Conservation (phyloP, 2,888 invertebrate genomes). For the Lycaena phlaeas region DNA sequence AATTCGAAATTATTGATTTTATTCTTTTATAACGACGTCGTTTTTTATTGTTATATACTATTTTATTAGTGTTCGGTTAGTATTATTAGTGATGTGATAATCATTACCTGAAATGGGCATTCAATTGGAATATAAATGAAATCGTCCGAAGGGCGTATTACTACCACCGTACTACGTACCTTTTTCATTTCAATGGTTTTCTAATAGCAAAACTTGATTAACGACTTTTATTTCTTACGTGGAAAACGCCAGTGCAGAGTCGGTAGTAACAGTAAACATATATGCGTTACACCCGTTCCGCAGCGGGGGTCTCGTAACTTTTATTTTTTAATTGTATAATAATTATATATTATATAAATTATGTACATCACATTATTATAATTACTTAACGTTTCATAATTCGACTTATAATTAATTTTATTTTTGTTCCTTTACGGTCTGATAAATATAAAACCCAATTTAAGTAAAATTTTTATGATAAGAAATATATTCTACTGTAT, state of each 20-base stretch:
- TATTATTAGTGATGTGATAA: neutral
- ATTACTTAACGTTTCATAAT: too few relatives aligned
- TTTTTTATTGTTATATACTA: neutral
- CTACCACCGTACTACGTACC: too few relatives aligned
- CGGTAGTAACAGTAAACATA: constrained; percentile 41
- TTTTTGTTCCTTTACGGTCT: too few relatives aligned
- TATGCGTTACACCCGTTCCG: constrained; percentile 49
- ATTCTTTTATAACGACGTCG: neutral
- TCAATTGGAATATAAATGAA: neutral
- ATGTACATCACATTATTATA: constrained; percentile 8
- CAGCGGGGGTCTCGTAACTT: constrained; percentile 30
- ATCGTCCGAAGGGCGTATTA: constrained; percentile 18
- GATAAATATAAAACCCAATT: too few relatives aligned
- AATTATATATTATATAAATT: neutral
- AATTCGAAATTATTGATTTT: neutral
- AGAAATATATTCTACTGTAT: too few relatives aligned
- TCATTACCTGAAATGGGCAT: neutral
- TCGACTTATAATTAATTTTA: too few relatives aligned
- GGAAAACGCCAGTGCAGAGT: constrained; percentile 24
- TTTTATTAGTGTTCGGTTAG: neutral
- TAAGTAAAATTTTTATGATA: too few relatives aligned
- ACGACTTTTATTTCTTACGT: constrained; percentile 34
- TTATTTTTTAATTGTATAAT: neutral
- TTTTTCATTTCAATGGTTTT: constrained; percentile 26
- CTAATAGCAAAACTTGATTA: constrained; percentile 42